These are phyloP conservation scores for Casuarius casuarius DNA, from an alignment of 2,113 vertebrate genomes.

Conservation along the genomic window DNA sequence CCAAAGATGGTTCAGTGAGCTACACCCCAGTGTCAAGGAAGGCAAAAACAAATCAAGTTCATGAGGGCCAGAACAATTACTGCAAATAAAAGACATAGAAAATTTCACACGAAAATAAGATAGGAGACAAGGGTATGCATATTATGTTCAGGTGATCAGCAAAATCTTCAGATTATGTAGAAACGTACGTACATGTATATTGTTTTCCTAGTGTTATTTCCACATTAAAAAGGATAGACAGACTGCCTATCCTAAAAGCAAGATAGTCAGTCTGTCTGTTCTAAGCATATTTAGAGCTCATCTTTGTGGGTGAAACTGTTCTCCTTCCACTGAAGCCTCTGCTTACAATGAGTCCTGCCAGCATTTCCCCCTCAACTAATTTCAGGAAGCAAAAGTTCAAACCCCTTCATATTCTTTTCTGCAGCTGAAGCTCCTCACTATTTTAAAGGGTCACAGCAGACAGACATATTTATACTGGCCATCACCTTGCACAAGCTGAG, in stretches of 20 bases:
- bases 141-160: not conserved
- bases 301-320: not conserved
- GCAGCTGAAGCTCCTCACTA: not conserved
- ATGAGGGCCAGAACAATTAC: not conserved
- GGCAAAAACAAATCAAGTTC: not conserved
- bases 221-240: not conserved
- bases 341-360: not conserved
- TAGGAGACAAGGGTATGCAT: not conserved
- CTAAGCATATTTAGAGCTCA: not conserved
- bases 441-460: not conserved
- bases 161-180: not conserved
- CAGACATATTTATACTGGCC: not conserved
- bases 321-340: not conserved
- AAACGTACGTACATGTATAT: not conserved
- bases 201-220: not conserved
- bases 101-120: not conserved
- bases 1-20: not conserved
- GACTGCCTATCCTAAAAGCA: not conserved
- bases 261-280: not conserved
- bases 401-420: not conserved
- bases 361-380: not conserved
- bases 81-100: not conserved
- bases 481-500: not conserved
- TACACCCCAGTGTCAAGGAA: not conserved
- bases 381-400: not conserved